Conservation (phyloP, 2,797 vertebrate species). For the Tenualosa ilisha region DNA sequence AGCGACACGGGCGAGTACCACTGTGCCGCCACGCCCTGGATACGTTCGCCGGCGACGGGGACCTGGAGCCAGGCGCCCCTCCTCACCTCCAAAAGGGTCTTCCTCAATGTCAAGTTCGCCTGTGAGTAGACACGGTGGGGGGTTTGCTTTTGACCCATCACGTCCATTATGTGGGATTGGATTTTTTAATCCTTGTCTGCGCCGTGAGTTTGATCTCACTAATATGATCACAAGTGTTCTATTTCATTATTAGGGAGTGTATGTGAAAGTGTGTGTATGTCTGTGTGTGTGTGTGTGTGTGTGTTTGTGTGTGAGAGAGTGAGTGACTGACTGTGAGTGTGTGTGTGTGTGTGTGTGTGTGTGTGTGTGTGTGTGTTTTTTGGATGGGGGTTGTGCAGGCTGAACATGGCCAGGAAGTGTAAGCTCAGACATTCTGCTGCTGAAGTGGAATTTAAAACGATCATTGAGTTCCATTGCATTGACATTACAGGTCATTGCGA, state of each 20-base stretch:
- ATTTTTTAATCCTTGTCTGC: not conserved
- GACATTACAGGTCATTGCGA: not conserved
- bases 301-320: not conserved
- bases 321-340: not conserved
- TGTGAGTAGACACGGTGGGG: constrained; percentile 68
- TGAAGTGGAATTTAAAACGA: not conserved
- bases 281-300: not conserved
- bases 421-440: not conserved
- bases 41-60: constrained; percentile 76
- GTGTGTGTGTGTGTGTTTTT: not conserved
- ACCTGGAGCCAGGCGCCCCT: constrained; percentile 83
- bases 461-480: constrained; percentile 12
- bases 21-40: constrained; percentile 87
- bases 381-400: not conserved
- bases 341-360: not conserved
- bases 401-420: not conserved
- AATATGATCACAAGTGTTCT: not conserved
- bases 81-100: constrained; percentile 78
- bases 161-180: not conserved
- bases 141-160: not conserved
- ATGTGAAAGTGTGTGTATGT: constrained; percentile 1
- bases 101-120: constrained; percentile 87
- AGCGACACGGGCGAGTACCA: constrained; percentile 89
- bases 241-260: constrained; percentile 10
- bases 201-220: not conserved